Base-by-base conservation (phyloP, 2,888 invertebrate species). In the Amphiduros pacificus region DNA sequence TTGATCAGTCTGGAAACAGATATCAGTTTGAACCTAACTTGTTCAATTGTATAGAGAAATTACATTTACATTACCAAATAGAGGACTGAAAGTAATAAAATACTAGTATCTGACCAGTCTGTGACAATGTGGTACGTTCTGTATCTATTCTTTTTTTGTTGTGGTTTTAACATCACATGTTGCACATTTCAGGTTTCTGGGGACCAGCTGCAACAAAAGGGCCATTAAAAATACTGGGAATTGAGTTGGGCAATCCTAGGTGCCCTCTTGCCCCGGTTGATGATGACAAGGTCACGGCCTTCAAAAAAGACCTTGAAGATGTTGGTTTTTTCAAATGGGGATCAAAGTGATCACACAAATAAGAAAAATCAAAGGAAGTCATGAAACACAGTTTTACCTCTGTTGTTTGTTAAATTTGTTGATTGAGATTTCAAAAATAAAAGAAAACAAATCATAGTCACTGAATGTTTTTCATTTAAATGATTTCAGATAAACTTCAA, bases 321-420 rank as follows among this genome's bases (percentile, higher is more conserved):
- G 28, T 6, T 22, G 51, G 51, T 6, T 51, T 51, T 17, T 51
- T 51, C 24, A 24, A 51, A 24, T 51, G 51, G 51, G 51, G 51
- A 6, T 24, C 51, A 51, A 51, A 51, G 26, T 48, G 49, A 48
- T 14, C 9, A 9, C 6, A 9, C 14, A 9, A n/a, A 14, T 48
- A 48, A n/a, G n/a, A n/a, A 48, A 6, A 48, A 14, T 48, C 17
- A 48, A n/a, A 6, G 9, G 9, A 48, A 36, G 36, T 36, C 36
- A 36, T 36, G 36, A 36, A 36, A n/a, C n/a, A n/a, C n/a, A n/a
- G n/a, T n/a, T n/a, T n/a, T n/a, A n/a, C n/a, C n/a, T n/a, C n/a
- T n/a, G n/a, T n/a, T n/a, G n/a, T n/a, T n/a, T 36, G 9, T 36
- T 36, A 36, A 36, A 11, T 36, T 36, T 9, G 9, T 36, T 36